These are phyloP conservation scores for Morbakka virulenta DNA, from an alignment of 30 jellyfish, hydroid and myxozoan species.

Conservation along the genomic window DNA sequence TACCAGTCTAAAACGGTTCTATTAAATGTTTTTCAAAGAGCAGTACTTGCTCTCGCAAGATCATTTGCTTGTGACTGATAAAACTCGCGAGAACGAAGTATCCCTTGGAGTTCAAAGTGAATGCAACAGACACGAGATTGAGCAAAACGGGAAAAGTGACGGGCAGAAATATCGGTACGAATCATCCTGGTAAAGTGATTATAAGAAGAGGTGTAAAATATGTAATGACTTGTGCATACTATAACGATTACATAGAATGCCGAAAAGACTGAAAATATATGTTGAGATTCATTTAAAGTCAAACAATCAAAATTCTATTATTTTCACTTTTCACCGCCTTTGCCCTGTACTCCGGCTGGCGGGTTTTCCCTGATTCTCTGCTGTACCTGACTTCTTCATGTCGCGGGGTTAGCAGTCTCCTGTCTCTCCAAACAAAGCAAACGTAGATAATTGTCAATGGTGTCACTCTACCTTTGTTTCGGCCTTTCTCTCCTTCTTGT, in stretches of 20 bases:
- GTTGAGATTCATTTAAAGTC: constrained; percentile 16
- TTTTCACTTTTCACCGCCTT: too few relatives aligned
- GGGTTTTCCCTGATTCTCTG: too few relatives aligned
- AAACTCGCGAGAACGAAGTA: constrained; percentile 12
- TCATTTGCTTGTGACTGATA: constrained; percentile 21
- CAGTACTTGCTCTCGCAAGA: constrained; percentile 34
- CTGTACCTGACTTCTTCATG: too few relatives aligned
- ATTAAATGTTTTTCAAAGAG: constrained; percentile 29
- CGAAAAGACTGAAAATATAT: constrained; percentile 14
- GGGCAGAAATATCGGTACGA: constrained; percentile 14
- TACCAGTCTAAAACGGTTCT: too few relatives aligned
- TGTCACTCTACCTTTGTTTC: too few relatives aligned
- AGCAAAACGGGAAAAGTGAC: constrained; percentile 14
- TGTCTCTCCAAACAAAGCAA: too few relatives aligned
- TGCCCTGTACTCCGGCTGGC: too few relatives aligned
- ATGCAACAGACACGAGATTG: constrained; percentile 5
- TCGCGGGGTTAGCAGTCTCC: too few relatives aligned
- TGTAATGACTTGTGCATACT: constrained; percentile 18
- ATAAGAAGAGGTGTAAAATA: constrained; percentile 21
- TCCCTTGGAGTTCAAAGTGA: constrained; percentile 4
- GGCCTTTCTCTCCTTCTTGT: too few relatives aligned
- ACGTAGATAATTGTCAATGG: too few relatives aligned
- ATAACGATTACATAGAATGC: constrained; percentile 12
- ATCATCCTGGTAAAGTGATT: constrained; percentile 25
- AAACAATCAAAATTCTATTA: constrained; percentile 2